These are phyloP conservation scores for Chelonoidis abingdonii DNA, from an alignment of 2,113 vertebrate species.

Conservation along the genomic window DNA sequence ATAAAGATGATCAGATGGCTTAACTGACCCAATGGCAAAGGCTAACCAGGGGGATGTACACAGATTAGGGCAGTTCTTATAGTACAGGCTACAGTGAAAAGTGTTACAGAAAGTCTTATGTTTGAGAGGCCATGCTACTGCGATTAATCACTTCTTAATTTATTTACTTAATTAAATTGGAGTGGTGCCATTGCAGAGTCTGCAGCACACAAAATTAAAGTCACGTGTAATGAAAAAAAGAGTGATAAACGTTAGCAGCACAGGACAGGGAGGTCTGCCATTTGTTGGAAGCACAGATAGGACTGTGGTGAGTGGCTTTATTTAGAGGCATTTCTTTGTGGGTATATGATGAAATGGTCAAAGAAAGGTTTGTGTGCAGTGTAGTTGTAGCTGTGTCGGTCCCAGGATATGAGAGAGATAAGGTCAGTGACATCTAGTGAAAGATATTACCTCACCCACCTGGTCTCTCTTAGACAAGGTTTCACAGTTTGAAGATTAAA, in stretches of 20 bases:
- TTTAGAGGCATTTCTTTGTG: not conserved
- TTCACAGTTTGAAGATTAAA: too few relatives aligned
- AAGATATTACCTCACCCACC: too few relatives aligned
- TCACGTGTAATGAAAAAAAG: not conserved
- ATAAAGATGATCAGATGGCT: too few relatives aligned
- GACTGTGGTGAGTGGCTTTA: not conserved
- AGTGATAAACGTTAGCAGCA: not conserved
- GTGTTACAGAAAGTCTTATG: not conserved
- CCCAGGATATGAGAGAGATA: too few relatives aligned
- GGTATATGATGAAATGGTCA: too few relatives aligned
- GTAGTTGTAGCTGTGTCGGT: too few relatives aligned
- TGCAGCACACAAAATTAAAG: constrained; percentile 25
- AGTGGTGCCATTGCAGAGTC: not conserved
- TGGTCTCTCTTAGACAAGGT: too few relatives aligned
- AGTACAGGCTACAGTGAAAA: not conserved
- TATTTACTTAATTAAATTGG: constrained; percentile 53
- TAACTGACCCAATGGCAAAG: too few relatives aligned
- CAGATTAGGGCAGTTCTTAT: too few relatives aligned
- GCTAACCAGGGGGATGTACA: too few relatives aligned
- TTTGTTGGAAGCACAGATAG: not conserved
- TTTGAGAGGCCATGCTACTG: not conserved
- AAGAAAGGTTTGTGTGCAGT: too few relatives aligned
- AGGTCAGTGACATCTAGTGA: too few relatives aligned
- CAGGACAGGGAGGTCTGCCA: not conserved
- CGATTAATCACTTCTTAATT: constrained; percentile 23